These are phyloP conservation scores for Drosophila ezoana DNA, from an alignment of 2,888 invertebrate species.

Conservation along the genomic window DNA sequence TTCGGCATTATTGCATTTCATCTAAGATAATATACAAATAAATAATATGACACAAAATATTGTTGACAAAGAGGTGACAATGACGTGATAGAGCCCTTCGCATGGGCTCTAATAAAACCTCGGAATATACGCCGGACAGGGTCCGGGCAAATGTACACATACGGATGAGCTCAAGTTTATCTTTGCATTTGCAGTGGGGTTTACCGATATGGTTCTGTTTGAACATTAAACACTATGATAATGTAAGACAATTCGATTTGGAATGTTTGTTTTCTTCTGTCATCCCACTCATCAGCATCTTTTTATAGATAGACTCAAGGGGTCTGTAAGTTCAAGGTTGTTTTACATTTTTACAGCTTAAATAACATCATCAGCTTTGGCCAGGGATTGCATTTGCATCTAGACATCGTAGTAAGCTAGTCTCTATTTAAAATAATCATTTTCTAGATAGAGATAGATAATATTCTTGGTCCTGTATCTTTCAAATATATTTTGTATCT, in stretches of 20 bases:
- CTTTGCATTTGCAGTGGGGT: constrained; percentile 42
- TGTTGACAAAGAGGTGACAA: constrained; percentile 31
- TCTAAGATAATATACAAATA: constrained; percentile 26
- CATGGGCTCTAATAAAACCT: constrained; percentile 25
- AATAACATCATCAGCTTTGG: neutral
- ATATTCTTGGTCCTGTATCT: neutral
- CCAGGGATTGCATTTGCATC: neutral
- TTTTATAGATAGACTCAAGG: constrained; percentile 23
- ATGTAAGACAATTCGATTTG: constrained; percentile 22
- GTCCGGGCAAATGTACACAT: constrained; percentile 39
- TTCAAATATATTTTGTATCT: neutral
- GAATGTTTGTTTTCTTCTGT: constrained; percentile 1
- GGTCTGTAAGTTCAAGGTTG: constrained; percentile 4
- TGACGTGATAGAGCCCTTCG: constrained; percentile 7
- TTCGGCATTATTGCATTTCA: constrained; percentile 3
- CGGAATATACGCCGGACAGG: constrained; percentile 28
- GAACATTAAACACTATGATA: neutral
- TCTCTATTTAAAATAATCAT: neutral
- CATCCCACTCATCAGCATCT: constrained; percentile 9
- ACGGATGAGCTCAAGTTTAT: constrained; percentile 51
- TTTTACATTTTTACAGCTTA: neutral
- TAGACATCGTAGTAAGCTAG: neutral
- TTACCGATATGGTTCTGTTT: constrained; percentile 32
- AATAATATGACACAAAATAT: constrained; percentile 19
- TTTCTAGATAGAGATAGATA: neutral